Evolutionary conservation across 2,113 vertebrate genomes (phyloP), one percentile per base, ranked within the genome.

Genomic region (Triplophysa dalaica): DNA sequence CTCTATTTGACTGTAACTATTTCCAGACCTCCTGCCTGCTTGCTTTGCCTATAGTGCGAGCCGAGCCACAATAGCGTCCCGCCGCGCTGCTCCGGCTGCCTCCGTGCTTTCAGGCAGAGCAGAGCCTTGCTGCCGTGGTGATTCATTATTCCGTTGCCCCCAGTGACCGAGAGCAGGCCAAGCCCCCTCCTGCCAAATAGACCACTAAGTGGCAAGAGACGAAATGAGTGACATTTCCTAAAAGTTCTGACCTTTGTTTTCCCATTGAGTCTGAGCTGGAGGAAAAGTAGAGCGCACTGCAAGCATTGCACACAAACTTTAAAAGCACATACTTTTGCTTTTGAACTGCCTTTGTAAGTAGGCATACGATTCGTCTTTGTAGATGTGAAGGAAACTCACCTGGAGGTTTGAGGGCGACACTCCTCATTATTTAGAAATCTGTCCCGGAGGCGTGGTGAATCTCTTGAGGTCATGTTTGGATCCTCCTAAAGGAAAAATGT

Each of bases 181-280:
- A 91, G 89, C 93, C 93, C 91, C 94, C 93, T 91, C 94, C 69
- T 89, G 92, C 87, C 93, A 88, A 90, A 87, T 82, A 90, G 93
- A 89, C 94, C 93, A 93, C 94, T 94, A 94, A 94, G 94, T 95
- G 94, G 93, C 93, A 93, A 94, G 93, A 91, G 92, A 93, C 80
- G 91, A 89, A 93, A 93, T 93, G 94, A 94, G 92, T 95, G 95
- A 95, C 94, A 95, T 95, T 95, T 95, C 93, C 52, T 66, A 94
- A 70, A 70, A 62, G 93, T 94, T 93, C 91, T 94, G 94, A 95
- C 94, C 93, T 94, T 95, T 94, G 87, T 90, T 90, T 88, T 88
- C 89, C 80, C 88, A 83, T 89, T 89, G 93, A 93, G 87, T 45
- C 63, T 29, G 66, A 58, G 75, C 61, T 50, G 70, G 68, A 56